Evolutionary conservation across 1,140 invertebrate species (phyloP).

Genomic region (Ooceraea biroi): DNA sequence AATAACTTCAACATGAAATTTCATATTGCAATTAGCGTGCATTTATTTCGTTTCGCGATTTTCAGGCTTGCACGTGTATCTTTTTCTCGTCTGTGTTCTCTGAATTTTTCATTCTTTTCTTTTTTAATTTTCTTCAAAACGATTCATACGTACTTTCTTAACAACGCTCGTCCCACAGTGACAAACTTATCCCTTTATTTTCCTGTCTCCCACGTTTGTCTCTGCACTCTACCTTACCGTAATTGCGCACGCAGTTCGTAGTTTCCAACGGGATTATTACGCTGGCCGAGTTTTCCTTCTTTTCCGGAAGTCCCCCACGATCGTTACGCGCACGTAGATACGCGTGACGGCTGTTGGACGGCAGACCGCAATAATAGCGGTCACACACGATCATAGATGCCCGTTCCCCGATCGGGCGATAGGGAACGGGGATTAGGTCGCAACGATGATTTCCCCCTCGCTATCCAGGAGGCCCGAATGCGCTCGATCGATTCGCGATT

Average conservation of each 20-base stretch:
- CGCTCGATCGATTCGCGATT: constrained; percentile 23
- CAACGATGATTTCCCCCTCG: constrained; percentile 5
- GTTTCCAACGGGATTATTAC: constrained; percentile 53
- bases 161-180: background rate
- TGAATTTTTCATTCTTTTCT: background rate
- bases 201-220: background rate
- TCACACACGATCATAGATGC: constrained; percentile 34
- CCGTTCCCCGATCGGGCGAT: constrained; percentile 28
- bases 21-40: too few species aligned
- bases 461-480: background rate
- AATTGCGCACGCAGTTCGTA: constrained; percentile 50
- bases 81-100: background rate
- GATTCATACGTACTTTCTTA: background rate
- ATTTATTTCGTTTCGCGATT: too few species aligned
- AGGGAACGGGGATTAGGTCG: background rate
- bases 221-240: constrained; percentile 47
- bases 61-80: too few species aligned
- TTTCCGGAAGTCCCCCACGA: constrained; percentile 59
- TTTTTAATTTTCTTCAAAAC: background rate
- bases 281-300: constrained; percentile 47
- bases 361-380: constrained; percentile 54
- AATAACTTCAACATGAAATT: too few species aligned
- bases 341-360: constrained; percentile 47
- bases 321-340: constrained; percentile 45
- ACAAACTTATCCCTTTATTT: background rate